A percentile compares a stretch with the other conserved stretches of the same genome.
Conservation (phyloP, 1,140 invertebrate genomes). For the Dreissena rostriformis region DNA sequence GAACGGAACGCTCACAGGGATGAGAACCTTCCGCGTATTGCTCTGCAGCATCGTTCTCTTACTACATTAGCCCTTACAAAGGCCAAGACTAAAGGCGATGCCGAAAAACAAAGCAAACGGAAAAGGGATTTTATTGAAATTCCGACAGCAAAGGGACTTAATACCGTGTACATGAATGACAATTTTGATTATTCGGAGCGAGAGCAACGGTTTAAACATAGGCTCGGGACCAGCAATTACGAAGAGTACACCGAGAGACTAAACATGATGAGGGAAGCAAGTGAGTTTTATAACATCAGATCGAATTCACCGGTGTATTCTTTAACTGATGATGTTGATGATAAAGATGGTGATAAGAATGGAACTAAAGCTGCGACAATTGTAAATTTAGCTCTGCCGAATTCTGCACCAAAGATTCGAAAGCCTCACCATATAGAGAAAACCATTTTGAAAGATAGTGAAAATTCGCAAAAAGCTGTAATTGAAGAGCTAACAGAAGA, state of each 20-base stretch:
- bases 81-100: background rate
- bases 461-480: background rate
- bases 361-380: constrained; percentile 20
- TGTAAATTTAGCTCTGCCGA: constrained; percentile 18
- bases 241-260: constrained; percentile 39
- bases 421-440: constrained; percentile 20
- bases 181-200: background rate
- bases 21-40: constrained; percentile 5
- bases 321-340: background rate
- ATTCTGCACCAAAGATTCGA: background rate
- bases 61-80: background rate
- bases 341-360: background rate
- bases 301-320: background rate
- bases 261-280: constrained; percentile 4
- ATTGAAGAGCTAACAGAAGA: background rate
- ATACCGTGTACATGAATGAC: constrained; percentile 51
- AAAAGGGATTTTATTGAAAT: constrained; percentile 12
- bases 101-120: background rate
- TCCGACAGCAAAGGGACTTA: constrained; percentile 14
- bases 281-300: background rate
- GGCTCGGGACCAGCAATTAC: constrained; percentile 16
- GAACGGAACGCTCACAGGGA: constrained; percentile 13
- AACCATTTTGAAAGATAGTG: background rate
- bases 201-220: constrained; percentile 8
- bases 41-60: background rate